phyloP scores from a whole-genome alignment of 2,797 vertebrate genomes.

The Sciurus carolinensis region DNA sequence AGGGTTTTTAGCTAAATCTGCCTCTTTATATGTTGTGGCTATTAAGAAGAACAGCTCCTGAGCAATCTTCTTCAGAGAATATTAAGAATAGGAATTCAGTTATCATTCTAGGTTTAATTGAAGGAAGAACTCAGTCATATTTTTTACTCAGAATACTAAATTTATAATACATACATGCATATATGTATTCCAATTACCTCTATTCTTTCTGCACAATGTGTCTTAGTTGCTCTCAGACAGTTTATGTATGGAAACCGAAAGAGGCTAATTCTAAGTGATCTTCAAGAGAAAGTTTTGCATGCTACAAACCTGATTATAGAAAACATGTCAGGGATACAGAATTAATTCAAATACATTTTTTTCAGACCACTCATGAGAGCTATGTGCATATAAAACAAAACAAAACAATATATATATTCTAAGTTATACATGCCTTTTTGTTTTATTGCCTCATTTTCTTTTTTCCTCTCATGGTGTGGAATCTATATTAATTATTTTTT shows the following conservation, averaged over 20 bases:
- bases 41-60: slow-evolving; percentile 43
- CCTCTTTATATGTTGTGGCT: background rate
- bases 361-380: background rate
- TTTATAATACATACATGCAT: background rate
- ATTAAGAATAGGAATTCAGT: background rate
- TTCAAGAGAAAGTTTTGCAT: slow-evolving; percentile 48
- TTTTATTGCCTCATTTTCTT: slow-evolving; percentile 3
- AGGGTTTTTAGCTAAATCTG: background rate
- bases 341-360: slow-evolving; percentile 37
- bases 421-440: slow-evolving; percentile 11
- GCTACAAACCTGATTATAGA: slow-evolving; percentile 34
- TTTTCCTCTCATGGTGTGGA: slow-evolving; percentile 7
- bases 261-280: background rate
- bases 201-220: background rate
- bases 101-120: background rate
- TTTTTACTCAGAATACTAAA: slow-evolving; percentile 14
- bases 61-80: background rate
- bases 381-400: background rate
- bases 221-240: background rate
- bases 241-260: background rate
- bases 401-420: background rate
- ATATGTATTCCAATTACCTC: background rate
- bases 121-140: background rate
- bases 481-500: slow-evolving; percentile 18
- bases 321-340: background rate